Percentiles rank a stretch among this genome's conserved stretches.
These are phyloP conservation scores for Oppia nitens DNA, from an alignment of 1,140 invertebrate species.

Conservation along the genomic window DNA sequence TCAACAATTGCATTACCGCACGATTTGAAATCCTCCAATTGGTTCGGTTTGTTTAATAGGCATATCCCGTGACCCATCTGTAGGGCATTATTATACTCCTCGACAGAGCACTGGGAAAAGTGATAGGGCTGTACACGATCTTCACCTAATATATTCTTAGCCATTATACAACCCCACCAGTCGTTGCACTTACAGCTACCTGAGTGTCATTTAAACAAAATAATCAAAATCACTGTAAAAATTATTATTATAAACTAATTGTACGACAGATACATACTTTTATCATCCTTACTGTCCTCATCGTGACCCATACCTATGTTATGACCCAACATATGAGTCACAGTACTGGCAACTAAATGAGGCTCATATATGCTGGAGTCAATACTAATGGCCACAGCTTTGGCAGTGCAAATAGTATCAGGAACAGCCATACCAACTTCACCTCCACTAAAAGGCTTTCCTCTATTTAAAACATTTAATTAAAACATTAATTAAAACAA, in stretches of 20 bases:
- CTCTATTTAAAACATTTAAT: slow-evolving; percentile 43
- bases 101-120: slow-evolving; percentile 71
- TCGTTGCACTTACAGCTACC: slow-evolving; percentile 67
- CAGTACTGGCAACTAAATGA: slow-evolving; percentile 73
- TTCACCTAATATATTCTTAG: slow-evolving; percentile 60
- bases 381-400: slow-evolving; percentile 67
- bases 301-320: slow-evolving; percentile 86
- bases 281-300: slow-evolving; percentile 44
- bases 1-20: slow-evolving; percentile 90
- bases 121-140: slow-evolving; percentile 84
- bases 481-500: no score
- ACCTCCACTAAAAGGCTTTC: slow-evolving; percentile 57
- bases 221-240: background rate
- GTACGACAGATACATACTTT: background rate
- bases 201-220: slow-evolving; percentile 22
- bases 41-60: slow-evolving; percentile 75
- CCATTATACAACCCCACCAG: slow-evolving; percentile 93
- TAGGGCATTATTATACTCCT: slow-evolving; percentile 64
- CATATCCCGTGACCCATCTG: slow-evolving; percentile 61
- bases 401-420: slow-evolving; percentile 71
- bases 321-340: slow-evolving; percentile 93
- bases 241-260: background rate
- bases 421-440: slow-evolving; percentile 81
- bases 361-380: slow-evolving; percentile 83
- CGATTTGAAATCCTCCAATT: slow-evolving; percentile 40